Evolutionary conservation across 2,797 vertebrate species (phyloP).

Genomic region (Psittacula echo): DNA sequence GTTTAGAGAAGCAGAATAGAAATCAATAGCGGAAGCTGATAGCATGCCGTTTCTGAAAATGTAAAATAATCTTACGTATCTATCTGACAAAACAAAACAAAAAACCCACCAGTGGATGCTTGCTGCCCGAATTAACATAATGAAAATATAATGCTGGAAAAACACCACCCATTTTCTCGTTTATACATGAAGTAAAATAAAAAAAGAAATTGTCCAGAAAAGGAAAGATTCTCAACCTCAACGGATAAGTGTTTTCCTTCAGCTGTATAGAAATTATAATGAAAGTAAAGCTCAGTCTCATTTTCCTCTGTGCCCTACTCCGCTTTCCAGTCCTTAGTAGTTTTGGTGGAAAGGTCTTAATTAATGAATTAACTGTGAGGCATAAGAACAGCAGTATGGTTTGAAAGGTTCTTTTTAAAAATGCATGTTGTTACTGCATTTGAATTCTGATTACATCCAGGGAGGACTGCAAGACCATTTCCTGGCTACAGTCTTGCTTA

Average conservation of each 20-base stretch:
- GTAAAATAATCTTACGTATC: neutral
- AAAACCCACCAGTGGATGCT: neutral
- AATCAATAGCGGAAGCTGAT: neutral
- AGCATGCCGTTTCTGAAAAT: constrained; percentile 31
- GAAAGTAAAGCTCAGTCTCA: neutral
- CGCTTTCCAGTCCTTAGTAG: neutral
- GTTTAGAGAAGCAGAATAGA: constrained; percentile 1
- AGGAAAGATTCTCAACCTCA: neutral
- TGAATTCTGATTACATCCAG: constrained; percentile 24
- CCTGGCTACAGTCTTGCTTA: neutral
- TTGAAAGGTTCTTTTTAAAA: constrained; percentile 11
- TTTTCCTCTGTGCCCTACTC: constrained; percentile 1
- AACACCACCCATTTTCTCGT: neutral
- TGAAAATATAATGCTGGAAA: neutral
- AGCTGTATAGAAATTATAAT: neutral
- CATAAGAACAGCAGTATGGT: neutral
- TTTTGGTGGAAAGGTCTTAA: constrained; percentile 25
- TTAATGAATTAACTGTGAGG: constrained; percentile 16
- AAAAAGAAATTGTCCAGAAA: neutral
- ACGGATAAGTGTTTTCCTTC: neutral
- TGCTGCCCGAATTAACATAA: neutral
- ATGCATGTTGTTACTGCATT: neutral
- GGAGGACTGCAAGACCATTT: neutral
- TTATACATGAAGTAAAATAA: neutral
- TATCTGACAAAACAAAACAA: neutral